Percentiles rank a stretch among this genome's conserved stretches.
Evolutionary conservation across 1,140 invertebrate species (phyloP).

Genomic region (Heliconius hermathena): DNA sequence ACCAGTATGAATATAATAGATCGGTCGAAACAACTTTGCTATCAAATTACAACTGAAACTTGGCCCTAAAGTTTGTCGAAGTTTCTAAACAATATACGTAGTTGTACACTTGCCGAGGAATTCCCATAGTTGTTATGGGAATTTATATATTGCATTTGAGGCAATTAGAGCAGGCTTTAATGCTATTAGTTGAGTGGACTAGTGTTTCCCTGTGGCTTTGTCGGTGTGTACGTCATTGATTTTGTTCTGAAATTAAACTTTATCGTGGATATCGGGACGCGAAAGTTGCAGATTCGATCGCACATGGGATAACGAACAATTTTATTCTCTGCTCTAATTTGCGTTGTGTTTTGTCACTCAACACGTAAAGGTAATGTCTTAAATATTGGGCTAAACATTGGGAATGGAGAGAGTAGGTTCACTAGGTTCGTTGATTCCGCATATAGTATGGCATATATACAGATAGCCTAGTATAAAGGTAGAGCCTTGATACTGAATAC

Average conservation of each 20-base stretch:
- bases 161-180: background rate
- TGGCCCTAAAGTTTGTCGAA: slow-evolving; percentile 15
- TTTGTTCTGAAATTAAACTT: background rate
- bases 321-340: too few relatives aligned
- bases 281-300: too few relatives aligned
- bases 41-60: slow-evolving; percentile 25
- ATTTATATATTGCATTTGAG: slow-evolving; percentile 11
- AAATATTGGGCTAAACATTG: too few relatives aligned
- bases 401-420: too few relatives aligned
- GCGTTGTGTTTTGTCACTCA: too few relatives aligned
- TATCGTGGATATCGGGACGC: too few relatives aligned
- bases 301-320: too few relatives aligned
- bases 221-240: background rate
- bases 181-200: background rate
- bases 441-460: too few relatives aligned
- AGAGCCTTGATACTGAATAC: too few relatives aligned
- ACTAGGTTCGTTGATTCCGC: too few relatives aligned
- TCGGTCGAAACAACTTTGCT: slow-evolving; percentile 11
- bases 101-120: slow-evolving; percentile 13
- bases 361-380: too few relatives aligned
- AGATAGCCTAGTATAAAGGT: too few relatives aligned
- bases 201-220: background rate
- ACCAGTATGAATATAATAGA: background rate
- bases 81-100: slow-evolving; percentile 22
- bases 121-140: slow-evolving; percentile 18